phyloP scores from a whole-genome alignment of 2,113 vertebrate species.

The Gasterosteus nipponicus region DNA sequence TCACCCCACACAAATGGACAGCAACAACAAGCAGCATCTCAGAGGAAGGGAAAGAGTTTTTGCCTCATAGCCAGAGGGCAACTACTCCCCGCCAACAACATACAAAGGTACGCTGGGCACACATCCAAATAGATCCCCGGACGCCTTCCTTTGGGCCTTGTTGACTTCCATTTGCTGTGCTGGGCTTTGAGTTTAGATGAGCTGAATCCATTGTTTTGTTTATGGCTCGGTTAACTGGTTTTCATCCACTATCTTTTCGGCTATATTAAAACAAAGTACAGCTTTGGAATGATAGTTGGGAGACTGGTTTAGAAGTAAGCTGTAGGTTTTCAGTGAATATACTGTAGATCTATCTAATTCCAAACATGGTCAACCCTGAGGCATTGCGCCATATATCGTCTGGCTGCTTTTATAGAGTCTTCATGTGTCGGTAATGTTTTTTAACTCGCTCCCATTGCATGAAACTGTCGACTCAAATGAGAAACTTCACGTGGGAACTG shows the following conservation, averaged over 20 bases:
- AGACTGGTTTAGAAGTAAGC: constrained; percentile 39
- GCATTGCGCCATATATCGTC: constrained; percentile 44
- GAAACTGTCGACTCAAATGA: constrained; percentile 62
- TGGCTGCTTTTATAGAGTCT: constrained; percentile 60
- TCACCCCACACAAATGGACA: constrained; percentile 63
- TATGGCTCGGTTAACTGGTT: constrained; percentile 41
- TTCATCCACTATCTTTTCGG: constrained; percentile 32
- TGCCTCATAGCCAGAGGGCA: constrained; percentile 58
- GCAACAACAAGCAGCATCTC: constrained; percentile 66
- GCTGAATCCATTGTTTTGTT: constrained; percentile 53
- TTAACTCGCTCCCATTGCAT: constrained; percentile 38
- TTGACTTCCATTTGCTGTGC: constrained; percentile 60
- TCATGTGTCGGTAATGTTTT: constrained; percentile 61
- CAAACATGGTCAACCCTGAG: constrained; percentile 58
- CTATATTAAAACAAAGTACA: constrained; percentile 44
- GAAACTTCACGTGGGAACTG: constrained; percentile 60
- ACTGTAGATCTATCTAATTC: constrained; percentile 46
- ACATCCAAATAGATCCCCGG: constrained; percentile 60
- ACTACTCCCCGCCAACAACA: constrained; percentile 58
- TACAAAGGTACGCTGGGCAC: constrained; percentile 66
- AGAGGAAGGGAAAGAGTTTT: constrained; percentile 62
- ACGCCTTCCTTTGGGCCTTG: constrained; percentile 58
- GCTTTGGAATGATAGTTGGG: constrained; percentile 45
- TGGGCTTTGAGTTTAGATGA: constrained; percentile 42
- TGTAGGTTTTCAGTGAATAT: constrained; percentile 42